Evolutionary conservation across 2,888 invertebrate genomes (phyloP).

Genomic region (Acanthosepion esculentum): DNA sequence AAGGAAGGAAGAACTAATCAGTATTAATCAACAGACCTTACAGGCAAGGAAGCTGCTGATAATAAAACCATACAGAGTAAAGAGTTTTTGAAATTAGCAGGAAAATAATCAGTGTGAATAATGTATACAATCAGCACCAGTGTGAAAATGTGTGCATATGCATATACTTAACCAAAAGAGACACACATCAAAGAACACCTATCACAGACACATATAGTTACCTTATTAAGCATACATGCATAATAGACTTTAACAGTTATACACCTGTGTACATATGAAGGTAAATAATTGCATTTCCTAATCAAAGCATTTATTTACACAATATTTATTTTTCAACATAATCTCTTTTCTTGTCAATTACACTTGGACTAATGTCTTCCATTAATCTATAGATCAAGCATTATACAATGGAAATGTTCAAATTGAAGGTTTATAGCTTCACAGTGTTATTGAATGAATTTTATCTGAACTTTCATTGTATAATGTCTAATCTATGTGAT

Average conservation of each 20-base stretch:
- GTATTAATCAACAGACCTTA: background rate
- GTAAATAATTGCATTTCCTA: too few species aligned
- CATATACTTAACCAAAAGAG: background rate
- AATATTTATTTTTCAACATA: background rate
- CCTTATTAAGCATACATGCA: background rate
- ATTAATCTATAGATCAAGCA: background rate
- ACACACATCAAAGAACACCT: background rate
- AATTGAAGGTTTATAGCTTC: background rate
- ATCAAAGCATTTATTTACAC: background rate
- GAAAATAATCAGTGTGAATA: conserved; percentile 8
- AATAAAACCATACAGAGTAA: background rate
- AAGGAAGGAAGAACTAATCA: conserved; percentile 33
- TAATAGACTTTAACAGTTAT: background rate
- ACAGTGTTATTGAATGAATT: too few species aligned
- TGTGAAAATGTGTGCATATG: background rate
- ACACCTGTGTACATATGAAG: background rate
- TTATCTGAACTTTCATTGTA: too few species aligned
- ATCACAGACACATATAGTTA: background rate
- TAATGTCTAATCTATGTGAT: too few species aligned
- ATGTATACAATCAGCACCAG: background rate
- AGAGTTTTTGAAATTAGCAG: conserved; percentile 33
- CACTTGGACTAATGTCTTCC: background rate
- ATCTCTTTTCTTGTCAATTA: background rate
- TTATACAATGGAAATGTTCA: background rate
- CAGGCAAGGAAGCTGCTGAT: background rate